These are phyloP conservation scores for Oryctes rhinoceros DNA, from an alignment of 1,140 invertebrate genomes.

Conservation along the genomic window DNA sequence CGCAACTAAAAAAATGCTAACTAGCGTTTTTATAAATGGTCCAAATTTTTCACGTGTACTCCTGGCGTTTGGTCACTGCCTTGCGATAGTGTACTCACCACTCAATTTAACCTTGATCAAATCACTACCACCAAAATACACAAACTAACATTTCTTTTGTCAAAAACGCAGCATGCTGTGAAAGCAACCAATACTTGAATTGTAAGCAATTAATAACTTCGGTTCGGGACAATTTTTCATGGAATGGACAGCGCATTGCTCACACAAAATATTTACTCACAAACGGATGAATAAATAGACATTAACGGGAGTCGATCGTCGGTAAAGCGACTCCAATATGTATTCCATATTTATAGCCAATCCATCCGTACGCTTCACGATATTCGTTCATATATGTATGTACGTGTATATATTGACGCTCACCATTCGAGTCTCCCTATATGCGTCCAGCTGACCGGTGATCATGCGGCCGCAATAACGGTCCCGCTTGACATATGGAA, in stretches of 20 bases:
- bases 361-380: neutral
- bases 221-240: neutral
- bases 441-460: neutral
- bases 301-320: neutral
- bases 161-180: no score
- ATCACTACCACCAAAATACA: no score
- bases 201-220: neutral
- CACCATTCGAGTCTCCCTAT: neutral
- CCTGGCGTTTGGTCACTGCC: no score
- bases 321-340: constrained; percentile 9
- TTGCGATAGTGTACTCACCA: no score
- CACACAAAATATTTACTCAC: constrained; percentile 1
- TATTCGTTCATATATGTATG: no score
- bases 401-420: neutral
- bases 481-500: neutral
- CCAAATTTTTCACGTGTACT: no score
- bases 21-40: no score
- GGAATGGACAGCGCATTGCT: neutral
- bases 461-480: neutral
- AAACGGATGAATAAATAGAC: neutral
- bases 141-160: no score
- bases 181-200: no score
- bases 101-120: neutral
- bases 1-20: no score
- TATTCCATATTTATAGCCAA: constrained; percentile 6